A percentile compares a stretch with the other conserved stretches of the same genome.
Conservation (phyloP, 2,888 invertebrate species). For the Diaperis boleti region DNA sequence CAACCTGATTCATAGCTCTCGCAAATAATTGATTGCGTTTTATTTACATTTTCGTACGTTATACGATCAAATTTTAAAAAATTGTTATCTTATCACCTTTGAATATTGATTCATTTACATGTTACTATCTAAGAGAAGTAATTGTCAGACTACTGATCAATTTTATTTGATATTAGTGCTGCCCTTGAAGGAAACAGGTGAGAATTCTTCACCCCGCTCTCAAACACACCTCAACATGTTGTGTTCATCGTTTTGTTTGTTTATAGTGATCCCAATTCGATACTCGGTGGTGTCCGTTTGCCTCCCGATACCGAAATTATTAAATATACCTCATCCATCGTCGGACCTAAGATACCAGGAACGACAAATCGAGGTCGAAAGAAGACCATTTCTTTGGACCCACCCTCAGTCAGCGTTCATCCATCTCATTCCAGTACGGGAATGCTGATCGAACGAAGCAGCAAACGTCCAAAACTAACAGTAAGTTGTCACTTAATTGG, state of each 20-base stretch:
- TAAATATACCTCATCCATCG: conserved; percentile 89
- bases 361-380: conserved; percentile 87
- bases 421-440: conserved; percentile 66
- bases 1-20: conserved; percentile 3
- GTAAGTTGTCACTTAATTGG: conserved; percentile 52
- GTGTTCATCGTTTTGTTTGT: conserved; percentile 33
- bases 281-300: conserved; percentile 84
- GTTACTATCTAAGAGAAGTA: conserved; percentile 25
- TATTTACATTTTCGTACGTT: conserved; percentile 23
- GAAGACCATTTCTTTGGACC: conserved; percentile 89
- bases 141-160: conserved; percentile 27
- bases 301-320: conserved; percentile 92
- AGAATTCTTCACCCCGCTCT: conserved; percentile 44
- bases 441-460: conserved; percentile 67
- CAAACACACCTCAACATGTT: not conserved
- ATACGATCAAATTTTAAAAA: conserved; percentile 17
- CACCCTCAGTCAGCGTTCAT: conserved; percentile 74
- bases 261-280: conserved; percentile 83
- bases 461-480: conserved; percentile 63
- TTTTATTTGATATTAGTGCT: conserved; percentile 69
- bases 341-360: conserved; percentile 87
- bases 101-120: conserved; percentile 37
- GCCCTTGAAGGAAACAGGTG: conserved; percentile 80
- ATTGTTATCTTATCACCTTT: conserved; percentile 40
- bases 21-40: conserved; percentile 1